phyloP scores from a whole-genome alignment of 2,797 vertebrate genomes.

The Falco columbarius region DNA sequence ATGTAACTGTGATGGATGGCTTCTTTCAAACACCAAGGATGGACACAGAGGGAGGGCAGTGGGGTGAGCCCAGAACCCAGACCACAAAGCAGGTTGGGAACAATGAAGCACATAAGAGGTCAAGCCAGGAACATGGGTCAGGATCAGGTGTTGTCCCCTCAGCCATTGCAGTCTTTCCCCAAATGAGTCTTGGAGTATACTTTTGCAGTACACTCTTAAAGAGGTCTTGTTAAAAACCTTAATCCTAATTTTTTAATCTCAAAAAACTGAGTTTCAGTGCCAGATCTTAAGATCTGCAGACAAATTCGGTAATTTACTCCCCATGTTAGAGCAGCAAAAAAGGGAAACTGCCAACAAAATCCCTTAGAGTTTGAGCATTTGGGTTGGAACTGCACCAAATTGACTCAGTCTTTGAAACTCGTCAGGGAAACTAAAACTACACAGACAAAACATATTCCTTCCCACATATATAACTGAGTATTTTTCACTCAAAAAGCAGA shows the following conservation, averaged over 20 bases:
- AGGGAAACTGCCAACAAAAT: not conserved
- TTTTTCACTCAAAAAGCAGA: not conserved
- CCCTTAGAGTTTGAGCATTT: not conserved
- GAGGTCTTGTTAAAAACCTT: not conserved
- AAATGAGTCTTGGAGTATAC: not conserved
- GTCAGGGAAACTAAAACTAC: not conserved
- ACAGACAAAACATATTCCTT: not conserved
- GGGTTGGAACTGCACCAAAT: not conserved
- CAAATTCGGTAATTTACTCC: not conserved
- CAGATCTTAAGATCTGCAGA: not conserved
- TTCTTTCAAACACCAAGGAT: fast-evolving
- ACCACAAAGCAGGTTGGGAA: not conserved
- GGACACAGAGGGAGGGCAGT: fast-evolving
- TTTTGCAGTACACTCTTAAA: not conserved
- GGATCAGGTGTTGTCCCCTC: not conserved
- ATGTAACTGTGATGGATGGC: fast-evolving
- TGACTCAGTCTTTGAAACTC: not conserved
- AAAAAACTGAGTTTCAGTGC: not conserved
- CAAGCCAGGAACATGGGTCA: not conserved
- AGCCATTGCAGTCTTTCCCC: not conserved
- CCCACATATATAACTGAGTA: not conserved
- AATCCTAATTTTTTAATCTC: not conserved
- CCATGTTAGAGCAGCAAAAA: not conserved
- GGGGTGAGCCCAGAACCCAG: not conserved
- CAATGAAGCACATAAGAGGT: fast-evolving